phyloP scores from a whole-genome alignment of 2,888 invertebrate species.

The Caenorhabditis sp. region DNA sequence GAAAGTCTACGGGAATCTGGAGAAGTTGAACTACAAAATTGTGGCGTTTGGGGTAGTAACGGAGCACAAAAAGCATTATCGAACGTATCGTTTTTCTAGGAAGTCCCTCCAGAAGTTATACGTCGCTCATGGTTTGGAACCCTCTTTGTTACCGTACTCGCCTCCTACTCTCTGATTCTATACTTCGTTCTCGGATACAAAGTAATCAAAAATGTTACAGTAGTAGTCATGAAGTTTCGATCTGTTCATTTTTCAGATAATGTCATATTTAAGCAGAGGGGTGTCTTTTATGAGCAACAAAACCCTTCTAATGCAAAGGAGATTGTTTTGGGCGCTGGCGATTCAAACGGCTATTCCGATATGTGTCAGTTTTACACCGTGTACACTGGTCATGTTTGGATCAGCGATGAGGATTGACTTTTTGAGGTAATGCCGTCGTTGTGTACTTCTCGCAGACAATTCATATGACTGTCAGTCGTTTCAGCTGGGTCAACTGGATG shows the following conservation, averaged over 20 bases:
- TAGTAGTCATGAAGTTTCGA: not conserved
- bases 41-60: not conserved
- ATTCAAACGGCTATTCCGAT: not conserved
- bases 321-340: not conserved
- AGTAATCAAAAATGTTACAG: not conserved
- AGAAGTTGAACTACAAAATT: not conserved
- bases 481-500: slow-evolving; percentile 17
- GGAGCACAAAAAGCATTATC: not conserved
- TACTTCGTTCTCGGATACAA: slow-evolving; percentile 20
- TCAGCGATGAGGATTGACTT: not conserved
- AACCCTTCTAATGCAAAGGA: slow-evolving; percentile 14
- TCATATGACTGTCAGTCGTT: not conserved
- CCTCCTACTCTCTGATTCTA: not conserved
- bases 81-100: not conserved
- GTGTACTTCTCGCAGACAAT: too few species aligned
- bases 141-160: not conserved
- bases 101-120: not conserved
- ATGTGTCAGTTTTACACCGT: slow-evolving; percentile 14
- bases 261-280: slow-evolving; percentile 1
- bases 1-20: slow-evolving; percentile 1
- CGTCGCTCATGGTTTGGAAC: slow-evolving; percentile 17
- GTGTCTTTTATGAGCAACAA: slow-evolving; percentile 4
- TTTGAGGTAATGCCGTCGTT: not conserved
- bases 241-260: not conserved
- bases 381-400: not conserved